Percentiles rank a stretch among this genome's conserved stretches.
phyloP scores from a whole-genome alignment of 2,113 vertebrate genomes.

The Poicephalus meyeri region DNA sequence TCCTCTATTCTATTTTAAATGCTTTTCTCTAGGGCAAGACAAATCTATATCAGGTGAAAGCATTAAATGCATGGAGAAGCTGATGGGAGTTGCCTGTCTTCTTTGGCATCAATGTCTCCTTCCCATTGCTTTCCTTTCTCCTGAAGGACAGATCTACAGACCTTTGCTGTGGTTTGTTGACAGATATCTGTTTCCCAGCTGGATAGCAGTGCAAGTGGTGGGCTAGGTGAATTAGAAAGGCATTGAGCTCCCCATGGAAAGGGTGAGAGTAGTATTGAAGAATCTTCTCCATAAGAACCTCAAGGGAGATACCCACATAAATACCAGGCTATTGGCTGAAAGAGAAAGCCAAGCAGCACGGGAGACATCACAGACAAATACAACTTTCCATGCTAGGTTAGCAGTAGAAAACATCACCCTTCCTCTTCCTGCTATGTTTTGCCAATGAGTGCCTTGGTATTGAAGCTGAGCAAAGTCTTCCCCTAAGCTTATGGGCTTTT shows the following conservation, averaged over 20 bases:
- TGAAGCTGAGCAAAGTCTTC: neutral
- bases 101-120: neutral
- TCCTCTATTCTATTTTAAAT: neutral
- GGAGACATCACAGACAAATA: neutral
- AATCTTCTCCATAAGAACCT: neutral
- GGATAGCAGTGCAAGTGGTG: neutral
- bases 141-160: neutral
- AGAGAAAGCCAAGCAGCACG: neutral
- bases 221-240: neutral
- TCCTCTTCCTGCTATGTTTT: neutral
- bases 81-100: neutral
- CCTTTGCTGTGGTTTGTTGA: neutral
- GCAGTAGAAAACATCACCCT: neutral
- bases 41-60: neutral
- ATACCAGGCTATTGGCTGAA: neutral
- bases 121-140: neutral
- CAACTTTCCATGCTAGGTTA: neutral
- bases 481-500: neutral
- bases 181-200: neutral
- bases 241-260: neutral
- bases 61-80: neutral
- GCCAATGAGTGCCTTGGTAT: neutral
- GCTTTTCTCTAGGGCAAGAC: neutral
- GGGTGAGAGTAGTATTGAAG: too few relatives aligned
- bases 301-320: neutral